Percentiles rank a stretch among this genome's conserved stretches.
Evolutionary conservation across 2,113 vertebrate genomes (phyloP).

Genomic region (Synodontis membranacea): DNA sequence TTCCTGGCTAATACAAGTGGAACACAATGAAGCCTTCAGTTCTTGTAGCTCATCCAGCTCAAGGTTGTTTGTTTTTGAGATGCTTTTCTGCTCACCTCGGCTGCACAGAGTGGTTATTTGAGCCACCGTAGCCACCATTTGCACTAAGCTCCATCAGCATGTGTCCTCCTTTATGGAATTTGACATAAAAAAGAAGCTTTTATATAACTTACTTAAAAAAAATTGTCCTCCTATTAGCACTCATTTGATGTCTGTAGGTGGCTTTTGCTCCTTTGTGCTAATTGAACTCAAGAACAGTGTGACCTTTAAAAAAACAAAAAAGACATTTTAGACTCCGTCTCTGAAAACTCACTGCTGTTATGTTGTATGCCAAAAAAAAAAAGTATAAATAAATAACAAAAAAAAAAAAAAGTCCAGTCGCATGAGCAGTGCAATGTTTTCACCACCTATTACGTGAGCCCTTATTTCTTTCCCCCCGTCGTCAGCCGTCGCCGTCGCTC

Average conservation of each 20-base stretch:
- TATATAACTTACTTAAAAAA: not conserved
- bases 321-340: not conserved
- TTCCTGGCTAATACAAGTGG: not conserved
- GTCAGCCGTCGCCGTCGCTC: not conserved
- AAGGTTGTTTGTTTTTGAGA: not conserved
- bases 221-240: not conserved
- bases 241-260: not conserved
- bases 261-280: not conserved
- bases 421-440: not conserved
- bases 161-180: not conserved
- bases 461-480: not conserved
- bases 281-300: not conserved
- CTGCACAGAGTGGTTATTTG: not conserved
- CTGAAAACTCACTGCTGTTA: not conserved
- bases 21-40: not conserved
- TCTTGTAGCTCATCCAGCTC: not conserved
- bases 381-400: not conserved
- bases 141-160: not conserved
- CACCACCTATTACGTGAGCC: not conserved
- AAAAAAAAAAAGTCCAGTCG: not conserved
- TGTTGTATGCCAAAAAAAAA: not conserved
- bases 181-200: not conserved
- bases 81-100: not conserved
- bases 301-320: slow-evolving; percentile 32
- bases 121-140: not conserved